Conservation (phyloP, 2,888 invertebrate genomes). For the Baccha elongata region DNA sequence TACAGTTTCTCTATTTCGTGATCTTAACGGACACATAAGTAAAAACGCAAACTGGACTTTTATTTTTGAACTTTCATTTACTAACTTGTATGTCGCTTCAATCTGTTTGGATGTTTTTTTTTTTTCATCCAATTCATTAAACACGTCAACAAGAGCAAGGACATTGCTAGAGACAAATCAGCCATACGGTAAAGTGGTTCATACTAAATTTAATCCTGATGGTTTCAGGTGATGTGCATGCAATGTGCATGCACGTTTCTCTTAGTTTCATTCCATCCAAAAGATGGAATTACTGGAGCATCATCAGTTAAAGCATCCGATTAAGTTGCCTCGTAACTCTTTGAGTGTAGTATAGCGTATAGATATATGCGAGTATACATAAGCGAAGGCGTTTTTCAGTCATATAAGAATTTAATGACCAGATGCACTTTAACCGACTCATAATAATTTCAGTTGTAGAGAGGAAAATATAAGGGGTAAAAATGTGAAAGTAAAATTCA, state of each 20-base stretch:
- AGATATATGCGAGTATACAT: neutral
- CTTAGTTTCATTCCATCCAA: too few species aligned
- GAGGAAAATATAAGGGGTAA: too few species aligned
- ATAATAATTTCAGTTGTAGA: too few species aligned
- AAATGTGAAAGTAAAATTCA: too few species aligned
- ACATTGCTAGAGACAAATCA: neutral
- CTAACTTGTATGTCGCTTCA: too few species aligned
- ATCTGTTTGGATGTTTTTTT: too few species aligned
- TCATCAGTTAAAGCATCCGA: neutral
- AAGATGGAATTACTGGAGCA: neutral
- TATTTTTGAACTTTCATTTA: too few species aligned
- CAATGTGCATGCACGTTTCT: neutral
- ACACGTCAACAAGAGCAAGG: neutral
- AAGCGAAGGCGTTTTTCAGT: neutral
- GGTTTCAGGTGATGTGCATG: neutral
- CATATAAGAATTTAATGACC: conserved; percentile 24
- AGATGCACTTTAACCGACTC: conserved; percentile 25
- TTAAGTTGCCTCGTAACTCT: neutral
- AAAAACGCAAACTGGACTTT: too few species aligned
- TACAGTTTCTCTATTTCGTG: too few species aligned
- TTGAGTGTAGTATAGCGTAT: neutral
- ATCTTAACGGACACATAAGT: too few species aligned
- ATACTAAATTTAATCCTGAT: conserved; percentile 20
- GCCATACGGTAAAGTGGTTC: conserved; percentile 28
- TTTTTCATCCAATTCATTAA: neutral